A percentile compares a stretch with the other conserved stretches of the same genome.
phyloP scores from a whole-genome alignment of 1,140 invertebrate genomes.

The Pseudomyrmex cubaensis region DNA sequence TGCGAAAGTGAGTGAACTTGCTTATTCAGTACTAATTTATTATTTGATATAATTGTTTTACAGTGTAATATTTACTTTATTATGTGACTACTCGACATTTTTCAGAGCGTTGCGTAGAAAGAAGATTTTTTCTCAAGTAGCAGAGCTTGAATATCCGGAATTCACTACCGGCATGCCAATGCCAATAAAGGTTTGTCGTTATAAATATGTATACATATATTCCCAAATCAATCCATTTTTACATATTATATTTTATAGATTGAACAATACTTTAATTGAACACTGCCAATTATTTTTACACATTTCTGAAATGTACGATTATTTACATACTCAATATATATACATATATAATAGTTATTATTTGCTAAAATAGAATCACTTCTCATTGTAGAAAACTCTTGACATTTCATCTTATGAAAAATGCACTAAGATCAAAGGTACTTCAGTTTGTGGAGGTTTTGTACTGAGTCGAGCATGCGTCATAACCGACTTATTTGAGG shows the following conservation, averaged over 20 bases:
- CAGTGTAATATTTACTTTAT: neutral
- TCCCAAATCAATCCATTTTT: neutral
- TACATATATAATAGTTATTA: neutral
- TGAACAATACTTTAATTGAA: neutral
- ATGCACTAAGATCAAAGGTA: conserved; percentile 85
- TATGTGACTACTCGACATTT: conserved; percentile 25
- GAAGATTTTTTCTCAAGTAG: conserved; percentile 86
- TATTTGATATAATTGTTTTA: neutral
- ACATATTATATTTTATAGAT: too few species aligned
- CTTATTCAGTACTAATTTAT: neutral
- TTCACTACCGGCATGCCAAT: conserved; percentile 87
- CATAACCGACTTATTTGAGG: conserved; percentile 86
- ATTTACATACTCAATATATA: too few species aligned
- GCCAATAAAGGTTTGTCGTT: conserved; percentile 77
- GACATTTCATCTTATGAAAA: neutral
- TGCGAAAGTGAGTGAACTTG: conserved; percentile 85
- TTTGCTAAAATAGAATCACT: neutral
- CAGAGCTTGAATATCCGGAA: conserved; percentile 88
- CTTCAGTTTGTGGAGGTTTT: conserved; percentile 89
- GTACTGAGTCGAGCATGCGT: conserved; percentile 90
- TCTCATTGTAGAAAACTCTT: conserved; percentile 16
- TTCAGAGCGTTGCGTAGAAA: conserved; percentile 88
- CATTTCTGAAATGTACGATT: neutral
- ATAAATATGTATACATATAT: too few species aligned
- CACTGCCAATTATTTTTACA: neutral